A percentile compares a stretch with the other conserved stretches of the same genome.
Evolutionary conservation across 2,113 vertebrate genomes (phyloP).

Genomic region (Chamaea fasciata): DNA sequence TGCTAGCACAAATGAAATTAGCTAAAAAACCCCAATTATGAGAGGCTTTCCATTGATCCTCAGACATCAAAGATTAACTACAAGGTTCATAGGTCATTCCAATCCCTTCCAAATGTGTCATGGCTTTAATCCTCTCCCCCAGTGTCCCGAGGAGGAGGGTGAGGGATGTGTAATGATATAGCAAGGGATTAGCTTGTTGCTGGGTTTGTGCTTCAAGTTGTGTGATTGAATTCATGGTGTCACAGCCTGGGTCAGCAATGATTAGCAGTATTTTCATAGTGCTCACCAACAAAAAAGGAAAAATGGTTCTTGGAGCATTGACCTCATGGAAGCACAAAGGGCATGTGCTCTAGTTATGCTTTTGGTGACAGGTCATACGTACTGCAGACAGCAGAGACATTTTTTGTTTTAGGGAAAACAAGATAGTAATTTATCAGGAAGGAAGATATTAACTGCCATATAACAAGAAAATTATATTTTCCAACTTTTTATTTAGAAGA

Average conservation of each 20-base stretch:
- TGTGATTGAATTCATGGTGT: neutral
- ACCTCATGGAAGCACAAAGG: neutral
- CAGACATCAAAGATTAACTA: neutral
- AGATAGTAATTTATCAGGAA: neutral
- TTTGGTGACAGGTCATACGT: neutral
- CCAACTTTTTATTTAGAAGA: neutral
- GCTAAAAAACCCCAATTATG: neutral
- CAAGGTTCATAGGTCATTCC: neutral
- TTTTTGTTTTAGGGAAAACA: neutral
- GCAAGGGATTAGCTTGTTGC: neutral
- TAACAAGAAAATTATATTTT: neutral
- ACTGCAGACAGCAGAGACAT: neutral
- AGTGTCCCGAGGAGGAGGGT: neutral
- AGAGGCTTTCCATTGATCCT: neutral
- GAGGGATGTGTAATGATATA: neutral
- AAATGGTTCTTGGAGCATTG: neutral
- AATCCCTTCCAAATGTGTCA: neutral
- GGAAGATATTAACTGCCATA: neutral
- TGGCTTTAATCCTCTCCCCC: neutral
- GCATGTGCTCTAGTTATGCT: neutral
- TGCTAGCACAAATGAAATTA: neutral
- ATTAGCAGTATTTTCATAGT: constrained; percentile 18
- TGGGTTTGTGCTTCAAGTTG: neutral
- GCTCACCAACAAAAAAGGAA: neutral
- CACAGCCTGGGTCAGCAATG: neutral